A percentile compares a stretch with the other conserved stretches of the same genome.
Conservation (phyloP, 2,888 invertebrate species). For the Steinernema carpocapsae region DNA sequence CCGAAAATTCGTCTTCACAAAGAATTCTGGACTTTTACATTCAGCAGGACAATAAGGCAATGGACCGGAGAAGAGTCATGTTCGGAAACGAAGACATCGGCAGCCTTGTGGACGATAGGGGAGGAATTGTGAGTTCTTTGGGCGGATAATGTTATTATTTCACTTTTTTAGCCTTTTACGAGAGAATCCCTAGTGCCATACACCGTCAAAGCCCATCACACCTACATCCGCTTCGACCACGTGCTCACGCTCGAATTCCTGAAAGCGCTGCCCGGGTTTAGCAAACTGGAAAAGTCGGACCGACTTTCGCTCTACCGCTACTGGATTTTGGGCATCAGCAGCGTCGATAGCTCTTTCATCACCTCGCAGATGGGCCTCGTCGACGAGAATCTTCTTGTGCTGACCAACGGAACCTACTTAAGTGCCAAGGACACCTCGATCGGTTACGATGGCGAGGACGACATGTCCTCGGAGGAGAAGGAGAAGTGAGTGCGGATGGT, state of each 20-base stretch:
- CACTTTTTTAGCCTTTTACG: slow-evolving; percentile 13
- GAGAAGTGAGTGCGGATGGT: slow-evolving; percentile 12
- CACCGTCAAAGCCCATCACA: slow-evolving; percentile 11
- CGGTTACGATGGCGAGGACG: slow-evolving; percentile 36
- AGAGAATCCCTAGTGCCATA: not conserved
- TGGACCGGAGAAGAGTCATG: slow-evolving; percentile 53
- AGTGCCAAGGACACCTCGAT: slow-evolving; percentile 23
- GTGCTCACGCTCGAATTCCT: slow-evolving; percentile 36
- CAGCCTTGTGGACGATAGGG: slow-evolving; percentile 14
- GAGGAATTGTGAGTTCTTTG: slow-evolving; percentile 10
- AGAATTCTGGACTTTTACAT: slow-evolving; percentile 32
- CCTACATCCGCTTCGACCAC: slow-evolving; percentile 37
- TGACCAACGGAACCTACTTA: slow-evolving; percentile 38
- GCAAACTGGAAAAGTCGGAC: slow-evolving; percentile 26
- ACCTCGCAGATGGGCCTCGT: slow-evolving; percentile 31
- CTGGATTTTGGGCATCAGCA: slow-evolving; percentile 34
- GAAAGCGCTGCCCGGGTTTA: slow-evolving; percentile 36
- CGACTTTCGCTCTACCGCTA: slow-evolving; percentile 37
- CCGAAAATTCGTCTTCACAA: not conserved
- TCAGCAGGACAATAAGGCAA: slow-evolving; percentile 43
- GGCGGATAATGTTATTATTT: not conserved
- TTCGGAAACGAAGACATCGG: slow-evolving; percentile 40
- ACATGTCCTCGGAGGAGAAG: slow-evolving; percentile 36
- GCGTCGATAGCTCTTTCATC: slow-evolving; percentile 38
- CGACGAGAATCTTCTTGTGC: slow-evolving; percentile 34